Conservation (phyloP, 2,113 vertebrate species). For the Porphyrio hochstetteri region DNA sequence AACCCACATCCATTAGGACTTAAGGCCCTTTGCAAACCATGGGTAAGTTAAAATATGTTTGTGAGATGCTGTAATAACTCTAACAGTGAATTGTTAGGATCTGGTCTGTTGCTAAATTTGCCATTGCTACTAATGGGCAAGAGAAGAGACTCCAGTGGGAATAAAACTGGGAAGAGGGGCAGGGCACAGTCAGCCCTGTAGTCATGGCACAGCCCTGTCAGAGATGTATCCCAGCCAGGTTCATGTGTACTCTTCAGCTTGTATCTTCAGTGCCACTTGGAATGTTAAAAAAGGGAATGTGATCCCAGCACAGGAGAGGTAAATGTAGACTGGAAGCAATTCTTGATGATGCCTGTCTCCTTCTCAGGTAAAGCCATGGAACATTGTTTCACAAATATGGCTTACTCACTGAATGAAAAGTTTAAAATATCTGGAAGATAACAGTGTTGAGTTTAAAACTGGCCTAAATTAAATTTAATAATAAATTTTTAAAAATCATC, state of each 20-base stretch:
- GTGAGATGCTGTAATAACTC: background rate
- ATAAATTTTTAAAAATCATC: fast-evolving
- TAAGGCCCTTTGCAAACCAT: background rate
- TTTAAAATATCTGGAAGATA: background rate
- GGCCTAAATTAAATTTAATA: background rate
- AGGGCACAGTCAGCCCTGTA: background rate
- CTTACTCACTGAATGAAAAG: background rate
- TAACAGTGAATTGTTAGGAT: background rate
- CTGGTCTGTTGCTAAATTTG: background rate
- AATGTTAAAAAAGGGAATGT: background rate
- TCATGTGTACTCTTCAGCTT: fast-evolving
- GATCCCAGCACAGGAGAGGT: background rate
- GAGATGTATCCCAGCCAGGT: background rate
- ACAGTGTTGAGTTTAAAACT: background rate
- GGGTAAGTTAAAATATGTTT: background rate
- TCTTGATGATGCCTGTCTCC: background rate
- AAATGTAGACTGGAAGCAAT: background rate
- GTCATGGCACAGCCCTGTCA: background rate
- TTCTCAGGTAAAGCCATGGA: background rate
- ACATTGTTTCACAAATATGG: background rate
- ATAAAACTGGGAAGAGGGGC: background rate
- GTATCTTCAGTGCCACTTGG: background rate
- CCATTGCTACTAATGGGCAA: background rate
- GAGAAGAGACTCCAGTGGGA: background rate
- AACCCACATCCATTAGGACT: background rate